phyloP scores from a whole-genome alignment of 2,888 invertebrate species.

The Drosophila prostipennis region DNA sequence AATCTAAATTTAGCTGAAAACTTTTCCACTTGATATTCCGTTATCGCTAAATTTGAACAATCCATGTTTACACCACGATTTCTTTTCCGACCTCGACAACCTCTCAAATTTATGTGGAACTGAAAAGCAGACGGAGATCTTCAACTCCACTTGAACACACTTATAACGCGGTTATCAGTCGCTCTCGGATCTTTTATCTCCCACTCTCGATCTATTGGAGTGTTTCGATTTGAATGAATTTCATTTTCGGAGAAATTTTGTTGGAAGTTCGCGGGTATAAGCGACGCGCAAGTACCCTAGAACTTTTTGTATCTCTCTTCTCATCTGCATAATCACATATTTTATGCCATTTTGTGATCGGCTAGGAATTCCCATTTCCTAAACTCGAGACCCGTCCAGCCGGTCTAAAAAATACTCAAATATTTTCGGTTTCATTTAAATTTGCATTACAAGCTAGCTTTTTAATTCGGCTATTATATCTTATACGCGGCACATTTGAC shows the following conservation, averaged over 20 bases:
- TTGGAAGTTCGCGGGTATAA: background rate
- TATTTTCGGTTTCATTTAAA: conserved; percentile 32
- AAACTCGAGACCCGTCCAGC: conserved; percentile 18
- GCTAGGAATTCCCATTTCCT: conserved; percentile 10
- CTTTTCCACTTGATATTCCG: conserved; percentile 6
- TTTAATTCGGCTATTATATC: conserved; percentile 3
- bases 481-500: conserved; percentile 47
- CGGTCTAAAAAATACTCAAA: conserved; percentile 8
- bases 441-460: conserved; percentile 23
- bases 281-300: background rate
- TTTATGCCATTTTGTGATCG: conserved; percentile 20
- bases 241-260: conserved; percentile 11
- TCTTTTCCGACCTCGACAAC: conserved; percentile 20
- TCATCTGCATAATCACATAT: conserved; percentile 40
- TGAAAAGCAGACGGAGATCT: conserved; percentile 14
- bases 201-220: conserved; percentile 1
- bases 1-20: conserved; percentile 8
- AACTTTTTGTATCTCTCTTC: conserved; percentile 7
- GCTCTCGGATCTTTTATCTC: conserved; percentile 16
- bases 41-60: conserved; percentile 4
- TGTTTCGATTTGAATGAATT: conserved; percentile 1
- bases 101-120: background rate
- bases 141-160: conserved; percentile 3
- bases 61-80: conserved; percentile 8
- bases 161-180: conserved; percentile 35